Evolutionary conservation across 2,113 vertebrate genomes (phyloP).

Genomic region (Ictalurus furcatus): DNA sequence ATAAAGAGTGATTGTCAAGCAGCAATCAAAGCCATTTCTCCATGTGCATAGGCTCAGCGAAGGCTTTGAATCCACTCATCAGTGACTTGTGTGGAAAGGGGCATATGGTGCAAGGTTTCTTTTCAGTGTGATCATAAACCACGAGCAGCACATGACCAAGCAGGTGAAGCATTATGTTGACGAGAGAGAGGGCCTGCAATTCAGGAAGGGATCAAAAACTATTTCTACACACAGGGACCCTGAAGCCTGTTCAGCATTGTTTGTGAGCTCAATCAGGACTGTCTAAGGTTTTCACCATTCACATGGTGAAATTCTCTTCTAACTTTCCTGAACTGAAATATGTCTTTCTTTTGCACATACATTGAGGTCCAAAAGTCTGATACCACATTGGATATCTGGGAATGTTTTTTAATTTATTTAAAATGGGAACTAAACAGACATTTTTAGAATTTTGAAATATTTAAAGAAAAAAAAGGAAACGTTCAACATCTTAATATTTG

Average conservation of each 20-base stretch:
- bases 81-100: constrained; percentile 8
- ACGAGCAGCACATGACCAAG: background rate
- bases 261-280: background rate
- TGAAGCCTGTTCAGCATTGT: background rate
- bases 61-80: constrained; percentile 7
- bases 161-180: background rate
- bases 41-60: background rate
- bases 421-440: background rate
- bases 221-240: background rate
- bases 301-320: background rate
- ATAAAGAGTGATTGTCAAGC: constrained; percentile 76
- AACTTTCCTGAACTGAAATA: background rate
- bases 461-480: background rate
- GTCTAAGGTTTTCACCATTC: background rate
- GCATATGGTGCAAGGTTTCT: constrained; percentile 23
- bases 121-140: constrained; percentile 2
- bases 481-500: background rate
- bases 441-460: too few species aligned
- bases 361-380: background rate
- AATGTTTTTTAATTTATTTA: background rate
- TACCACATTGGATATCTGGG: background rate
- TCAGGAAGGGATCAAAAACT: background rate
- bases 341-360: background rate
- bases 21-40: constrained; percentile 67
- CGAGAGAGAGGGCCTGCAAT: background rate